A percentile compares a stretch with the other conserved stretches of the same genome.
These are phyloP conservation scores for Oligia strigilis DNA, from an alignment of 2,888 invertebrate genomes.

Conservation along the genomic window DNA sequence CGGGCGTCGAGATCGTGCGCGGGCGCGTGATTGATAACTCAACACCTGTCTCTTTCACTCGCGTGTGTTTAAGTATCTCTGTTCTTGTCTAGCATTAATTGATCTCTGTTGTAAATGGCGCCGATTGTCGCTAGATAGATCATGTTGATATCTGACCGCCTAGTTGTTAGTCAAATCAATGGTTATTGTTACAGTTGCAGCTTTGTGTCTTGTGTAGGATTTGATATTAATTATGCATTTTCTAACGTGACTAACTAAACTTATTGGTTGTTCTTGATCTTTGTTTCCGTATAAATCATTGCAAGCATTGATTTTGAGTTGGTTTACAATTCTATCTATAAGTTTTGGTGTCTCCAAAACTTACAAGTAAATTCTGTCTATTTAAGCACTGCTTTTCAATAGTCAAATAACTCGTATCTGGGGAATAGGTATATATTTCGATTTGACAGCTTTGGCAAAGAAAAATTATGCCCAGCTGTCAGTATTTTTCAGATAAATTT, in stretches of 20 bases:
- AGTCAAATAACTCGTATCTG: background rate
- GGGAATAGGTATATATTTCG: background rate
- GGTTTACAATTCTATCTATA: background rate
- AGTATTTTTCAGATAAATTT: background rate
- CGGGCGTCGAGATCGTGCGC: conserved; percentile 86
- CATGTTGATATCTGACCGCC: conserved; percentile 81
- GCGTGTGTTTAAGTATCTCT: conserved; percentile 56
- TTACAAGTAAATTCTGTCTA: background rate
- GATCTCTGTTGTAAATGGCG: conserved; percentile 87
- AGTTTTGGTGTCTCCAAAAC: background rate
- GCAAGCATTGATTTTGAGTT: background rate
- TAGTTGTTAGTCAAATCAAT: conserved; percentile 84
- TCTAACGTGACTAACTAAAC: conserved; percentile 21
- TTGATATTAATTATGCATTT: conserved; percentile 30
- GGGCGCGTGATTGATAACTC: conserved; percentile 89
- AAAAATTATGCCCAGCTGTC: background rate
- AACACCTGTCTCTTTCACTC: conserved; percentile 74
- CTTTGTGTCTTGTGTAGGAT: conserved; percentile 48
- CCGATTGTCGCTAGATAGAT: conserved; percentile 87
- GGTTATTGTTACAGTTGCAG: conserved; percentile 68
- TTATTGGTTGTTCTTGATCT: conserved; percentile 4
- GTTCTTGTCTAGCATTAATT: conserved; percentile 85
- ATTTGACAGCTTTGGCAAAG: background rate
- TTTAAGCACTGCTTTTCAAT: background rate
- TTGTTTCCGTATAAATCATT: conserved; percentile 16